These are phyloP conservation scores for Acrocephalus kingi DNA, from an alignment of 2,113 vertebrate genomes.

Conservation along the genomic window DNA sequence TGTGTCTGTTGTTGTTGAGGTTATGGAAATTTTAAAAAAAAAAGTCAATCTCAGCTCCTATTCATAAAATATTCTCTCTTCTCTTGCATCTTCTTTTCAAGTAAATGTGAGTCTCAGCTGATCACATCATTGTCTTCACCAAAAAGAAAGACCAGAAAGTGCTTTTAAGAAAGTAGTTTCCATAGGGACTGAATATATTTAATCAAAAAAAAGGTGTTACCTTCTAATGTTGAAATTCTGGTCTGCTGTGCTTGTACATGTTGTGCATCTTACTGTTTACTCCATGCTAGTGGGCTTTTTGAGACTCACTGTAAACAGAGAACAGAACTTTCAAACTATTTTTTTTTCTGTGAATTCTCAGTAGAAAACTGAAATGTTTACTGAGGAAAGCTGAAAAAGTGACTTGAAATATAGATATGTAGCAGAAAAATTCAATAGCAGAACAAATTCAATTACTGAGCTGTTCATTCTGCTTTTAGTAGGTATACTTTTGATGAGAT, in stretches of 20 bases:
- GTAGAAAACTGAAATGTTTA: neutral
- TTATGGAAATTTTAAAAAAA: neutral
- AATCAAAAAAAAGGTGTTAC: neutral
- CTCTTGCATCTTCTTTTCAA: neutral
- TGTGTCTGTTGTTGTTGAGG: neutral
- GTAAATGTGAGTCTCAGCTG: neutral
- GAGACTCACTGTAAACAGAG: neutral
- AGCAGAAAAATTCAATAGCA: neutral
- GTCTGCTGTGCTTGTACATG: neutral
- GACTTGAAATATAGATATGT: neutral
- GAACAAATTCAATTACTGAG: neutral
- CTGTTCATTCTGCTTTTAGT: neutral
- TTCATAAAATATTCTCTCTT: neutral
- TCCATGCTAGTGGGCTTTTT: neutral
- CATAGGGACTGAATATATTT: neutral
- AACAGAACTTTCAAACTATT: neutral
- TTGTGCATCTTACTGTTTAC: neutral
- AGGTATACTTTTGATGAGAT: neutral
- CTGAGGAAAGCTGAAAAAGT: neutral
- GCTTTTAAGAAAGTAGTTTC: neutral
- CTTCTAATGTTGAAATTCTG: neutral
- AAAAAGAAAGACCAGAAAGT: neutral
- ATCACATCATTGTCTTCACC: neutral
- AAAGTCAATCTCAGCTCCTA: neutral
- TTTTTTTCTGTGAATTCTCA: neutral